phyloP scores from a whole-genome alignment of 2,888 invertebrate species.

The Apantesis nais region DNA sequence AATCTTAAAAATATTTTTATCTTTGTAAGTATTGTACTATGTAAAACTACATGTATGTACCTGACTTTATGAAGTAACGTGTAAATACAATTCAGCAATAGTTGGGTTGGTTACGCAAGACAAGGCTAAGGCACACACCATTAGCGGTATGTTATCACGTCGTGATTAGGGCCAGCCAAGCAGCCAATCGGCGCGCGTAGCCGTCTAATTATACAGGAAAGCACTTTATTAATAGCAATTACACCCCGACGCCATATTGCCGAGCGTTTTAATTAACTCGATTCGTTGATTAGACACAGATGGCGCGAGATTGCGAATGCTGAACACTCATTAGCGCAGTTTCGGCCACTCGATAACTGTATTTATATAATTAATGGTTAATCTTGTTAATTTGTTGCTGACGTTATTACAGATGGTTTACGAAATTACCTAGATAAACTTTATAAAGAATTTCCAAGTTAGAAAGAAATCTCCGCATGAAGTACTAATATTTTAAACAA shows the following conservation, averaged over 20 bases:
- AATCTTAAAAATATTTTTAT: not conserved
- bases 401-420: conserved; percentile 15
- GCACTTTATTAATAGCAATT: conserved; percentile 85
- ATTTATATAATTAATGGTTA: conserved; percentile 37
- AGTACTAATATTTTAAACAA: not conserved
- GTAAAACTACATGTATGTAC: not conserved
- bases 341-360: conserved; percentile 54
- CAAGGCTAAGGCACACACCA: conserved; percentile 65
- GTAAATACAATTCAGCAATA: conserved; percentile 27
- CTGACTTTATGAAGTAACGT: not conserved
- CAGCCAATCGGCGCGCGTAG: conserved; percentile 78
- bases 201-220: conserved; percentile 83
- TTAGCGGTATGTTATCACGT: conserved; percentile 83
- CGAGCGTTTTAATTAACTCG: conserved; percentile 84
- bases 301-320: conserved; percentile 79
- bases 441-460: not conserved
- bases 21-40: not conserved
- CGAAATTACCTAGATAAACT: not conserved
- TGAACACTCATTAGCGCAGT: conserved; percentile 74
- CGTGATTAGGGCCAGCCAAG: conserved; percentile 77
- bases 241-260: conserved; percentile 83
- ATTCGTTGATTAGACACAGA: conserved; percentile 84
- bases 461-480: not conserved
- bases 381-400: conserved; percentile 41
- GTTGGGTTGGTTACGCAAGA: conserved; percentile 64